Evolutionary conservation across 2,888 invertebrate genomes (phyloP).

Genomic region (Epistrophe eligans): DNA sequence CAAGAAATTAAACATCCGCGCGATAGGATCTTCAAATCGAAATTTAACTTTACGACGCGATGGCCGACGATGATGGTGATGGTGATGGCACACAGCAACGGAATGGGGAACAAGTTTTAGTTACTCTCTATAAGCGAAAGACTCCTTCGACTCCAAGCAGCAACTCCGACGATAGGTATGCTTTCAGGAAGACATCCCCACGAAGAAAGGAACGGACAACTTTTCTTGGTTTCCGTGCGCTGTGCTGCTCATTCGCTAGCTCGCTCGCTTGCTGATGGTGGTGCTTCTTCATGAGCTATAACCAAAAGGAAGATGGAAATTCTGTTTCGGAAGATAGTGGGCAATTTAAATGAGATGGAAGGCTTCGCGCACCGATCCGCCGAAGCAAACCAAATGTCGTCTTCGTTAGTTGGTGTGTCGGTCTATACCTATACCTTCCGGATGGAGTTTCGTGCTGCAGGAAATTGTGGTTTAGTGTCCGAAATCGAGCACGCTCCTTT

Average conservation of each 20-base stretch:
- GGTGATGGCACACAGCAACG: neutral
- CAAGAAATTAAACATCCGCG: constrained; percentile 76
- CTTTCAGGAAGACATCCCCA: constrained; percentile 9
- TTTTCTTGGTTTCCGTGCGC: constrained; percentile 62
- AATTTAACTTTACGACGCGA: constrained; percentile 70
- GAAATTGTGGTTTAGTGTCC: constrained; percentile 75
- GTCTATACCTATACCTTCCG: constrained; percentile 55
- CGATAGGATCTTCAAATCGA: constrained; percentile 75
- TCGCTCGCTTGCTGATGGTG: neutral
- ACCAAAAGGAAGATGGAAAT: constrained; percentile 55
- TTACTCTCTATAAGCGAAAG: neutral
- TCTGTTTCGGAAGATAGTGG: constrained; percentile 74
- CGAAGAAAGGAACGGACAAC: constrained; percentile 54
- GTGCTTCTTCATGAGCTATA: constrained; percentile 2
- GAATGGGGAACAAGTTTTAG: constrained; percentile 6
- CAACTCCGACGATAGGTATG: constrained; percentile 1
- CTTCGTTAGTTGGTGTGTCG: constrained; percentile 3
- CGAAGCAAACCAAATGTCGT: neutral
- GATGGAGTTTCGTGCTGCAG: constrained; percentile 74
- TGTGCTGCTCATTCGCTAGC: constrained; percentile 32
- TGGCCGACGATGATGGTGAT: neutral
- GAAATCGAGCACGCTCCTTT: constrained; percentile 69
- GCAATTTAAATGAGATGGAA: constrained; percentile 70
- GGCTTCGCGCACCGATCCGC: constrained; percentile 8
- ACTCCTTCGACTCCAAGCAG: neutral